Evolutionary conservation across 2,113 vertebrate genomes (phyloP).

Genomic region (Halichoeres trimaculatus): DNA sequence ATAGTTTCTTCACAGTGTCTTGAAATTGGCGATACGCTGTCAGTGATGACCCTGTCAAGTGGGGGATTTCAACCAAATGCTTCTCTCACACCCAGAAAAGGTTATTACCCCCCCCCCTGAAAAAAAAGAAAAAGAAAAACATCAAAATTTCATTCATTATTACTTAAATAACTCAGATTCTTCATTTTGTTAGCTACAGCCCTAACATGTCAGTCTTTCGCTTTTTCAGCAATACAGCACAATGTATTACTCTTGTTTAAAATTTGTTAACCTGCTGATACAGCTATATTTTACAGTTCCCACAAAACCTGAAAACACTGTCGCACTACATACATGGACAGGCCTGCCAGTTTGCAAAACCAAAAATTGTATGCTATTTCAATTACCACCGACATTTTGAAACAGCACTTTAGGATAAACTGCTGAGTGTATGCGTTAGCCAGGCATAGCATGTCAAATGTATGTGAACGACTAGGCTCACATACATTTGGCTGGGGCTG

Average conservation of each 20-base stretch:
- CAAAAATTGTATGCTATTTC: constrained; percentile 46
- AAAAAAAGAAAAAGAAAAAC: too few species aligned
- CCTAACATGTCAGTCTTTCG: neutral
- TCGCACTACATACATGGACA: constrained; percentile 43
- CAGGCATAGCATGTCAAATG: constrained; percentile 58
- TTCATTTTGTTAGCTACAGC: neutral
- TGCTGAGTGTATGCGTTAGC: constrained; percentile 56
- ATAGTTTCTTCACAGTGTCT: too few species aligned
- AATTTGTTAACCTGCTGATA: constrained; percentile 30
- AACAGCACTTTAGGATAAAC: constrained; percentile 67
- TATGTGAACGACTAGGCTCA: constrained; percentile 53
- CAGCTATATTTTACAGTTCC: constrained; percentile 24
- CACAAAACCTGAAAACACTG: constrained; percentile 51
- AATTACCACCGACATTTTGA: constrained; percentile 71
- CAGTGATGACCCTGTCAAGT: too few species aligned
- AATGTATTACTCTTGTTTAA: constrained; percentile 7
- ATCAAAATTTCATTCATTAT: neutral
- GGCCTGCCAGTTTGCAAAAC: constrained; percentile 30
- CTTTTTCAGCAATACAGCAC: constrained; percentile 12
- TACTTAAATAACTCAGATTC: neutral
- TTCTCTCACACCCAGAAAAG: too few species aligned
- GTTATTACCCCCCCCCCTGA: too few species aligned
- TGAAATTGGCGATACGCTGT: too few species aligned
- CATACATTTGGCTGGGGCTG: constrained; percentile 71
- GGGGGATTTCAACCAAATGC: too few species aligned